Evolutionary conservation across 2,113 vertebrate genomes (phyloP).

Genomic region (Pelvicachromis taeniatus): DNA sequence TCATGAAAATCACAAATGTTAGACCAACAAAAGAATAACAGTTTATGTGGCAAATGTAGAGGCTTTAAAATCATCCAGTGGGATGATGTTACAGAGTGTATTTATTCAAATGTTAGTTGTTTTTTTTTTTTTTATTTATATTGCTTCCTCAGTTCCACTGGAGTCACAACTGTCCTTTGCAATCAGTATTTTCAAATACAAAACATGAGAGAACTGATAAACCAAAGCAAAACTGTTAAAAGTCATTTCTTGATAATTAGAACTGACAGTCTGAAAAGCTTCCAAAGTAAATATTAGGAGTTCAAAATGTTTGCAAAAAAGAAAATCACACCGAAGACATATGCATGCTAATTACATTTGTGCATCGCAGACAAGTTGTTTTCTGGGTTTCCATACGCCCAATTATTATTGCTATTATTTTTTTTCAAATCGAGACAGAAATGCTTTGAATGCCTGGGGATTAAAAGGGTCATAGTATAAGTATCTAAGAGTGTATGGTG

Average conservation of each 20-base stretch:
- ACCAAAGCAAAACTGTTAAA: background rate
- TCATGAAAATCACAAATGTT: background rate
- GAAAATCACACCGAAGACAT: background rate
- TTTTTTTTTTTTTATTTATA: background rate
- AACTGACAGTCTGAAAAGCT: background rate
- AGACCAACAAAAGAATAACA: background rate
- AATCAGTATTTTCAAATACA: background rate
- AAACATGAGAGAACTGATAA: background rate
- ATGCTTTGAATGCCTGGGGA: conserved; percentile 46
- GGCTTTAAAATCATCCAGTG: background rate
- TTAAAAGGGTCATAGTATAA: conserved; percentile 44
- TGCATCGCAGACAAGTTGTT: conserved; percentile 11
- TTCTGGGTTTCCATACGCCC: conserved; percentile 41
- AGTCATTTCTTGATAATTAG: background rate
- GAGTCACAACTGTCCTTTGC: background rate
- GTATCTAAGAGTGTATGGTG: conserved; percentile 27
- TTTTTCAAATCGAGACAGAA: conserved; percentile 49
- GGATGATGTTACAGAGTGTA: background rate
- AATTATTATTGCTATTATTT: conserved; percentile 27
- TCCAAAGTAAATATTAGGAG: conserved; percentile 1
- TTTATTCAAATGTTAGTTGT: background rate
- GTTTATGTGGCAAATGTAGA: background rate
- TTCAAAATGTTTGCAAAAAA: background rate
- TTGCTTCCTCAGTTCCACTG: background rate
- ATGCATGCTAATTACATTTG: conserved; percentile 30